Evolutionary conservation across 2,113 vertebrate species (phyloP), one percentile per base, ranked within the genome.

Genomic region (Catharus minimus): DNA sequence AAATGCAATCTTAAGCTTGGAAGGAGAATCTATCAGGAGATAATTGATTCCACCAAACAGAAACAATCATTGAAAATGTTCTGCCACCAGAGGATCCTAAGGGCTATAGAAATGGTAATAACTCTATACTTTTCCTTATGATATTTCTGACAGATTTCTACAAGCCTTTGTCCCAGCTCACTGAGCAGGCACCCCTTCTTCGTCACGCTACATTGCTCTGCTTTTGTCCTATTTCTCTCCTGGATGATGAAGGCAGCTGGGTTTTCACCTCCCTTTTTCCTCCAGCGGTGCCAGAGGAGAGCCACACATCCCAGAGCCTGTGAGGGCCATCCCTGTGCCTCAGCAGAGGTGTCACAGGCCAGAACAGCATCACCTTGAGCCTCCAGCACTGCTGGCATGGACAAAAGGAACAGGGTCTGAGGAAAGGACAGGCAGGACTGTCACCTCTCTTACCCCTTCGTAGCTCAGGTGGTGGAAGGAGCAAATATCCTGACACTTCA

Each of bases 41-140:
- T 96, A 97, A 97, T 95, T 97, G 96, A 97, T 96, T 97, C 88
- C 68, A 95, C 86, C 91, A 95, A 96, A 96, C 77, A 97, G 96
- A 96, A 96, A 90, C 93, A 97, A 96, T 97, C 86, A 95, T 88
- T 95, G 94, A 96, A 97, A 96, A 94, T 84, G 71, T 93, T 96
- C 94, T 97, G 93, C 92, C 74, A 92, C 90, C 7, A 2, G 92
- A 96, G 94, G 76, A 95, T 95, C 89, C 90, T 92, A 66, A 43
- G 64, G 79, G 86, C 91, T 95, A 89, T 96, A 92, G 95, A 96
- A 97, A 96, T 46, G 1, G 67, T 92, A 93, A 95, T 90, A 93
- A 92, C 58, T 86, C 67, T 80, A 15, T 85, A 72, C 76, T 95
- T 92, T 90, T 90, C 86, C 90, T 86, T 86, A 83, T 83, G 75